phyloP scores from a whole-genome alignment of 2,888 invertebrate species.

The Chelonus formosanus region DNA sequence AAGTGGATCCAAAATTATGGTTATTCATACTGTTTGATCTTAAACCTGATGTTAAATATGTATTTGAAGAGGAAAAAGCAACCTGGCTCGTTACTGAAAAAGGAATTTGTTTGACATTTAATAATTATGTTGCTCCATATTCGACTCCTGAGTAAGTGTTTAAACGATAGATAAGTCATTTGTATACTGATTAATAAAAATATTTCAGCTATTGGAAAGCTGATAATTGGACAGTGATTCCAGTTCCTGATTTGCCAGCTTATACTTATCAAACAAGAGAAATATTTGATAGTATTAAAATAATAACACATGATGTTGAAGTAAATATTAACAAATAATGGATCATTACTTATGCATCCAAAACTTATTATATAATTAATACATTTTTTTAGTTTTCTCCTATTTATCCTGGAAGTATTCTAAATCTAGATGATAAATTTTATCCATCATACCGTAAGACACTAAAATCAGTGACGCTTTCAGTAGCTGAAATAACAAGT shows the following conservation, averaged over 20 bases:
- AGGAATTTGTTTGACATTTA: constrained; percentile 45
- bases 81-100: constrained; percentile 47
- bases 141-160: constrained; percentile 44
- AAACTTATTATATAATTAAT: background rate
- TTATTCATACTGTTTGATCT: constrained; percentile 49
- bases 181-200: background rate
- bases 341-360: background rate
- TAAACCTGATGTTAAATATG: constrained; percentile 31
- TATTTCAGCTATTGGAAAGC: constrained; percentile 45
- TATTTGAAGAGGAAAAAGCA: background rate
- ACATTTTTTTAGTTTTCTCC: background rate
- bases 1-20: constrained; percentile 46
- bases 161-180: background rate
- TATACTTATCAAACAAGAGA: constrained; percentile 19
- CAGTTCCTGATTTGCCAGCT: constrained; percentile 17
- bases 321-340: constrained; percentile 6
- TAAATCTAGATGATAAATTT: constrained; percentile 12
- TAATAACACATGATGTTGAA: constrained; percentile 1
- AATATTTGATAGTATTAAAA: background rate
- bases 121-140: constrained; percentile 39
- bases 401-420: background rate
- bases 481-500: constrained; percentile 30
- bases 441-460: background rate
- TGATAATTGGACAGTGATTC: constrained; percentile 45
- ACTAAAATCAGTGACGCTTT: constrained; percentile 15